These are phyloP conservation scores for Pyrgilauda ruficollis DNA, from an alignment of 2,113 vertebrate genomes.

Conservation along the genomic window DNA sequence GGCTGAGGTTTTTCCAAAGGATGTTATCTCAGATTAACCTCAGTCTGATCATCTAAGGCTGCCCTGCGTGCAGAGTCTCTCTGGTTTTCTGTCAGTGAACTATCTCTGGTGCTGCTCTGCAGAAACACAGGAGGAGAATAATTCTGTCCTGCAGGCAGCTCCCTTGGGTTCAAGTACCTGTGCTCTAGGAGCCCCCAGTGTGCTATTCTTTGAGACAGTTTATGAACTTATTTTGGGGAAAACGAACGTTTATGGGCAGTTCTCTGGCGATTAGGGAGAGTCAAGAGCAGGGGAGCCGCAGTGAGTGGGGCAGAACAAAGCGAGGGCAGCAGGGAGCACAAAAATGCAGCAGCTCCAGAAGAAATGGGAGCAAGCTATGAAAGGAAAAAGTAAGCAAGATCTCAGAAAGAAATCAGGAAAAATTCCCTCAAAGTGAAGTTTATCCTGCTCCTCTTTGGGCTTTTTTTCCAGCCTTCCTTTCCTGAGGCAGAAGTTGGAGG, in stretches of 20 bases:
- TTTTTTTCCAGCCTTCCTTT: background rate
- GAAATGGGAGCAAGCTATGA: rapidly evolving
- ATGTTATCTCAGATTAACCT: background rate
- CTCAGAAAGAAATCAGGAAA: background rate
- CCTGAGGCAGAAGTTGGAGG: background rate
- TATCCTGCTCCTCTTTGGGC: background rate
- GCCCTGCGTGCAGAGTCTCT: background rate
- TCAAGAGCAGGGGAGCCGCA: background rate
- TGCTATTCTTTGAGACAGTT: background rate
- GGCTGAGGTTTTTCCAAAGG: background rate
- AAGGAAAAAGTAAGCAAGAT: background rate
- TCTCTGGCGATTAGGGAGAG: background rate
- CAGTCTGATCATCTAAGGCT: background rate
- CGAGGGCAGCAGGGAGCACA: rapidly evolving
- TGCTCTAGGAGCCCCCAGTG: background rate
- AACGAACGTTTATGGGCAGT: background rate
- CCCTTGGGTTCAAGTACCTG: background rate
- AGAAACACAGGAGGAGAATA: background rate
- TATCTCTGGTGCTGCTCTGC: background rate
- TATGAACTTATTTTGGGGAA: background rate
- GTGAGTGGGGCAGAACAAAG: background rate
- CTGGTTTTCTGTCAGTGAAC: background rate
- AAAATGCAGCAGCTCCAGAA: background rate
- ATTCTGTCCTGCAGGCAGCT: background rate
- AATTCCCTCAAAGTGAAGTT: background rate